Evolutionary conservation across 1,140 invertebrate genomes (phyloP).

Genomic region (Acromyrmex echinatior): DNA sequence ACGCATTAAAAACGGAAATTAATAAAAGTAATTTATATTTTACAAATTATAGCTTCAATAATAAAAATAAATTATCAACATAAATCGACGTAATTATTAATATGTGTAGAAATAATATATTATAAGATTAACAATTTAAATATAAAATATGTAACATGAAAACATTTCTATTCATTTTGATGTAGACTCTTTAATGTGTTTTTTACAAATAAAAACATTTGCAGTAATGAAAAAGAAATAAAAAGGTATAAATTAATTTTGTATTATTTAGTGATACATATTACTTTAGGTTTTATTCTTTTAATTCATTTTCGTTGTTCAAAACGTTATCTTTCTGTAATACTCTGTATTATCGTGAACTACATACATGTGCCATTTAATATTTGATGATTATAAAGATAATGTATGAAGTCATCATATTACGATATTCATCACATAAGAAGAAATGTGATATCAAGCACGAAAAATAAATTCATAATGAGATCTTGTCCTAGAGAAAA

Average conservation of each 20-base stretch:
- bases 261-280: neutral
- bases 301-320: neutral
- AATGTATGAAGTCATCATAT: slow-evolving; percentile 12
- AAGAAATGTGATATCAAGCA: slow-evolving; percentile 23
- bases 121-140: too few relatives aligned
- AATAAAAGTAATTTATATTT: neutral
- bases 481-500: neutral
- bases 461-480: slow-evolving; percentile 42
- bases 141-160: too few relatives aligned
- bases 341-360: neutral
- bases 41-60: too few relatives aligned
- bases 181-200: too few relatives aligned
- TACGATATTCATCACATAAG: neutral
- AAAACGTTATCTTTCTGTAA: neutral
- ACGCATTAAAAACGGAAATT: neutral
- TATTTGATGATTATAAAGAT: slow-evolving; percentile 32
- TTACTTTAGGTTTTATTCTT: neutral
- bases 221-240: too few relatives aligned
- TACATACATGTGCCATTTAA: neutral
- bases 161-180: too few relatives aligned
- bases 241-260: neutral
- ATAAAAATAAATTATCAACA: too few relatives aligned
- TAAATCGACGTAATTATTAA: too few relatives aligned
- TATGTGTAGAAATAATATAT: too few relatives aligned
- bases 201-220: too few relatives aligned